These are phyloP conservation scores for Drosophila tristis DNA, from an alignment of 1,140 invertebrate genomes.

Conservation along the genomic window DNA sequence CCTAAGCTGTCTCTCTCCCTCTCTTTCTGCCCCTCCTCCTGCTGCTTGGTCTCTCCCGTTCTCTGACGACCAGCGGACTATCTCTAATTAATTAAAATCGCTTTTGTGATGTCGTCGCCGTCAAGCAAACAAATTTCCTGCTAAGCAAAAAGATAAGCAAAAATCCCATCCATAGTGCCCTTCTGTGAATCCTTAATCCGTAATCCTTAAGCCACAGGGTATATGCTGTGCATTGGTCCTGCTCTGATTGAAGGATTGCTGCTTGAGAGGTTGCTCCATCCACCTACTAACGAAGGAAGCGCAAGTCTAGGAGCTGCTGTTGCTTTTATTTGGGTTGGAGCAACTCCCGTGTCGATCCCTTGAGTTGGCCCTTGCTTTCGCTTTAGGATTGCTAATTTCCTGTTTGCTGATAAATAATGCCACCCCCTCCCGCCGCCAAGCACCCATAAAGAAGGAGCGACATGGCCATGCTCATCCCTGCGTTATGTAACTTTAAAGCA, in stretches of 20 bases:
- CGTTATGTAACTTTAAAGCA: slow-evolving; percentile 77
- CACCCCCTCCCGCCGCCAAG: not conserved
- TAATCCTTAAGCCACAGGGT: not conserved
- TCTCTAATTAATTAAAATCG: slow-evolving; percentile 80
- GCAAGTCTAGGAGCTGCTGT: no score
- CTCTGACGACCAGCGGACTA: slow-evolving; percentile 21
- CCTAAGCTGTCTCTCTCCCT: no score
- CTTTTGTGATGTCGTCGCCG: slow-evolving; percentile 59
- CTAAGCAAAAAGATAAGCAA: slow-evolving; percentile 78
- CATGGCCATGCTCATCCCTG: slow-evolving; percentile 24
- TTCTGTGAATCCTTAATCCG: no score
- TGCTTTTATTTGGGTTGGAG: not conserved
- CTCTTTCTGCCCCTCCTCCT: no score
- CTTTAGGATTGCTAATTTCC: slow-evolving; percentile 66
- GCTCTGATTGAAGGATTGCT: not conserved
- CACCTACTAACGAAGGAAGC: no score
- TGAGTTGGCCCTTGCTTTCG: not conserved
- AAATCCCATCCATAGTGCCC: slow-evolving; percentile 27
- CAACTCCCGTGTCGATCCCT: not conserved
- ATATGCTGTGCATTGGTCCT: no score
- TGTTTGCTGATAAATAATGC: slow-evolving; percentile 82
- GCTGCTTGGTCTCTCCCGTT: not conserved
- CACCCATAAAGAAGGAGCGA: slow-evolving; percentile 10
- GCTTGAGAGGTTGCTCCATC: not conserved
- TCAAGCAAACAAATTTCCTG: slow-evolving; percentile 44